Evolutionary conservation across 2,113 vertebrate species (phyloP), one percentile per base, ranked within the genome.

Genomic region (Balaenoptera acutorostrata): DNA sequence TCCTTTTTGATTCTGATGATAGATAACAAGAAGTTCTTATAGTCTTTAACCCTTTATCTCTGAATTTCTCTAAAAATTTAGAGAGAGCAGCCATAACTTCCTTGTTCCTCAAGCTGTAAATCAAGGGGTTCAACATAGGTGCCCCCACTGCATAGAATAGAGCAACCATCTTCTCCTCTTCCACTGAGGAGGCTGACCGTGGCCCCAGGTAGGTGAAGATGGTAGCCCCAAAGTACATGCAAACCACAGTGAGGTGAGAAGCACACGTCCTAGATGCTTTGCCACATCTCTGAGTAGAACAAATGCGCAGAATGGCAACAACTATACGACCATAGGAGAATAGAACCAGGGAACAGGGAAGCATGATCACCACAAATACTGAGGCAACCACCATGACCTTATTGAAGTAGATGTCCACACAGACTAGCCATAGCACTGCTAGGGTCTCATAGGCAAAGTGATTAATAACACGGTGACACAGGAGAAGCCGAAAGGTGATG

Each of bases 71-170:
- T 55, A 88, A 44, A 52, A 93, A 15, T 89, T 87, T 97, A 29
- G 3, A 52, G 31, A 98, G 11, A 39, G 92, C 96, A 77, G 89
- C 78, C 44, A 57, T 91, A 13, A 98, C 86, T 5, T 97, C 96
- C 61, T 97, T 97, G 71, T 98, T 98, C 33, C 95, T 98, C 88
- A 97, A 83, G 68, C 96, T 98, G 18, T 98, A 97, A 80, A 98
- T 97, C 77, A 98, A 63, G 13, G 96, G 96, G 27, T 97, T 98
- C 88, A 97, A 21, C 97, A 90, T 92, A 33, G 97, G 98, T 0
- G 96, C 89, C 77, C 93, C 88, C 57, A 95, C 61, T 1, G 91
- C 74, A 7, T 97, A 98, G 74, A 98, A 95, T 0, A 98, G 18
- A 64, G 98, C 17, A 4, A 97, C n/a, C 74, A 85, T 66, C 66